Evolutionary conservation across 2,113 vertebrate genomes (phyloP).

Genomic region (Platysternon megacephalum): DNA sequence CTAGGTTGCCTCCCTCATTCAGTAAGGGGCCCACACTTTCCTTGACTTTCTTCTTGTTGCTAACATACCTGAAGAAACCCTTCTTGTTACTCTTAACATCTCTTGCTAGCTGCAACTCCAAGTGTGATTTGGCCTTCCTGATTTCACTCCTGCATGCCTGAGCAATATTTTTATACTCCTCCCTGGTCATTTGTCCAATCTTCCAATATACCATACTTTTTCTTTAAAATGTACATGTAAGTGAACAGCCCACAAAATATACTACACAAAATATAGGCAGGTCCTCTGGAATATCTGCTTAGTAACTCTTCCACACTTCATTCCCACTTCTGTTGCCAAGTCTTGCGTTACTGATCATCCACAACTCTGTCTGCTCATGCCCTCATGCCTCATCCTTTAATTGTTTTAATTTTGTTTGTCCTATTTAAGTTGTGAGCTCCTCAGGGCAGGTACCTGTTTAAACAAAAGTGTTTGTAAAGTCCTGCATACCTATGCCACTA

Average conservation of each 20-base stretch:
- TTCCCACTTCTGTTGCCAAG: neutral
- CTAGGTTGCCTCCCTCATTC: no score
- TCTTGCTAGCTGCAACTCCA: no score
- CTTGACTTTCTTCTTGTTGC: no score
- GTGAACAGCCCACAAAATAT: no score
- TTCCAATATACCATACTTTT: neutral
- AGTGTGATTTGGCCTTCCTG: no score
- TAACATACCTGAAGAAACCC: no score
- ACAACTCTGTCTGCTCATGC: neutral
- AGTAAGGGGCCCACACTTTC: no score
- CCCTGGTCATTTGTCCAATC: no score
- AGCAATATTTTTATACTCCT: no score
- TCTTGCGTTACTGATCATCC: neutral
- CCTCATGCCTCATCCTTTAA: neutral
- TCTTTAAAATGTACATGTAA: neutral
- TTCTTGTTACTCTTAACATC: no score
- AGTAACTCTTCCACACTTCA: neutral
- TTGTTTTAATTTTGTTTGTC: neutral
- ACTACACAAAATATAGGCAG: neutral
- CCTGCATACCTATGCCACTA: slow-evolving; percentile 7
- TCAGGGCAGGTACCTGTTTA: slow-evolving; percentile 42
- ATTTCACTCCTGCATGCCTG: no score
- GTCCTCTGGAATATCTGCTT: neutral
- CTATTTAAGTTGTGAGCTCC: slow-evolving; percentile 10
- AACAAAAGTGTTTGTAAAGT: slow-evolving; percentile 32